Conservation (phyloP, 2,888 invertebrate species). For the Scaptomyza flava region DNA sequence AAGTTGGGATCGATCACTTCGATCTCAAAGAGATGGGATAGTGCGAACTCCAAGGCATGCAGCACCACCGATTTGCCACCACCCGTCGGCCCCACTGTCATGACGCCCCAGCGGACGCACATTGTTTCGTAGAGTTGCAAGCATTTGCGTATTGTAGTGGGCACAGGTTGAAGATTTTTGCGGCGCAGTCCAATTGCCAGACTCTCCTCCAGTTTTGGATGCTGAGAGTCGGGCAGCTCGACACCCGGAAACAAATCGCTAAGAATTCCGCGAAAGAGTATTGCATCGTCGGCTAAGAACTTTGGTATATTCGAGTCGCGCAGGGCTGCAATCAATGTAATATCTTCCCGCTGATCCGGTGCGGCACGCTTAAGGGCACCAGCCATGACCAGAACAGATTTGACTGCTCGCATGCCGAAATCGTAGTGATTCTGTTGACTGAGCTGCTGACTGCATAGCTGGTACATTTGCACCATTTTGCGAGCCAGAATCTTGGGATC, state of each 20-base stretch:
- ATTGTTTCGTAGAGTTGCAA: conserved; percentile 96
- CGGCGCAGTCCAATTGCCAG: conserved; percentile 86
- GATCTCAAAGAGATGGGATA: conserved; percentile 88
- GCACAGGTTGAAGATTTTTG: conserved; percentile 88
- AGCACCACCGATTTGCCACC: conserved; percentile 93
- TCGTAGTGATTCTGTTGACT: conserved; percentile 97
- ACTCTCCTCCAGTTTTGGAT: conserved; percentile 90
- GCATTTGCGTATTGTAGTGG: conserved; percentile 80
- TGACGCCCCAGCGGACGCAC: conserved; percentile 96
- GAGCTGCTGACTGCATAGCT: conserved; percentile 94
- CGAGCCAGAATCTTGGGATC: conserved; percentile 93
- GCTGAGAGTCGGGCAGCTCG: conserved; percentile 91
- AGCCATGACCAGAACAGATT: conserved; percentile 96
- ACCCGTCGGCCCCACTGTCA: conserved; percentile 96
- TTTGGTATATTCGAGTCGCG: conserved; percentile 96
- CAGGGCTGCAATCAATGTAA: conserved; percentile 92
- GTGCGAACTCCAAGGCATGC: conserved; percentile 89
- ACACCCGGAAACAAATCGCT: conserved; percentile 96
- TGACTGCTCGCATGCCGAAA: conserved; percentile 97
- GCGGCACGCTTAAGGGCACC: conserved; percentile 93
- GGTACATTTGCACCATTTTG: conserved; percentile 97
- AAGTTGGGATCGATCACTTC: conserved; percentile 87
- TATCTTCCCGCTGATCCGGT: conserved; percentile 93
- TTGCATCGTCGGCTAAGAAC: conserved; percentile 93
- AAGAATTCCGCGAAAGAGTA: conserved; percentile 93